Conservation (phyloP, 2,113 vertebrate species). For the Mirza zaza region DNA sequence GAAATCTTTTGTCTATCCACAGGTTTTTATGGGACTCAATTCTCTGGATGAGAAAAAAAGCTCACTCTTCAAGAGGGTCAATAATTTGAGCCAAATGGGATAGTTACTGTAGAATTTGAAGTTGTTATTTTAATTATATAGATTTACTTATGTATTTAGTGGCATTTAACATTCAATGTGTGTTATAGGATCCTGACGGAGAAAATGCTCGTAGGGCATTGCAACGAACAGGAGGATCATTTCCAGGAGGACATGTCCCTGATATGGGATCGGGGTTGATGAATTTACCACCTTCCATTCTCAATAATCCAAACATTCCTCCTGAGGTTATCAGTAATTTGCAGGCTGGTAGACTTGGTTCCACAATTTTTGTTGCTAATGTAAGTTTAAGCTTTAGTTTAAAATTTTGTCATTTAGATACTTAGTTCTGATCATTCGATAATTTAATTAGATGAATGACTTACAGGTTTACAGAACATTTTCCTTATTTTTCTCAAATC, state of each 20-base stretch:
- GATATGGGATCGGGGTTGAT: slow-evolving; percentile 92
- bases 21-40: slow-evolving; percentile 77
- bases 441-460: slow-evolving; percentile 46
- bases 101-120: slow-evolving; percentile 73
- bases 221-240: slow-evolving; percentile 90
- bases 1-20: slow-evolving; percentile 82
- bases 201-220: slow-evolving; percentile 95
- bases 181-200: slow-evolving; percentile 94
- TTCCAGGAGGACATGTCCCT: slow-evolving; percentile 88
- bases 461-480: slow-evolving; percentile 40
- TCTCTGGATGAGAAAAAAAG: slow-evolving; percentile 39
- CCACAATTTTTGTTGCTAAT: slow-evolving; percentile 97
- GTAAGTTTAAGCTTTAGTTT: slow-evolving; percentile 86
- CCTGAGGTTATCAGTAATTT: slow-evolving; percentile 95
- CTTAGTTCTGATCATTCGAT: slow-evolving; percentile 33
- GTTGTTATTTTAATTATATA: slow-evolving; percentile 59
- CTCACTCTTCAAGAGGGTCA: slow-evolving; percentile 71
- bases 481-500: slow-evolving; percentile 49
- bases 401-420: slow-evolving; percentile 41
- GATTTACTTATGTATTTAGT: slow-evolving; percentile 30
- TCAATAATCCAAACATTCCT: slow-evolving; percentile 98
- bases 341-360: slow-evolving; percentile 95
- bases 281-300: slow-evolving; percentile 94
- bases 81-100: slow-evolving; percentile 66
- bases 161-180: slow-evolving; percentile 61